Base-by-base conservation (phyloP, 2,797 vertebrate species). In the Alauda arvensis region DNA sequence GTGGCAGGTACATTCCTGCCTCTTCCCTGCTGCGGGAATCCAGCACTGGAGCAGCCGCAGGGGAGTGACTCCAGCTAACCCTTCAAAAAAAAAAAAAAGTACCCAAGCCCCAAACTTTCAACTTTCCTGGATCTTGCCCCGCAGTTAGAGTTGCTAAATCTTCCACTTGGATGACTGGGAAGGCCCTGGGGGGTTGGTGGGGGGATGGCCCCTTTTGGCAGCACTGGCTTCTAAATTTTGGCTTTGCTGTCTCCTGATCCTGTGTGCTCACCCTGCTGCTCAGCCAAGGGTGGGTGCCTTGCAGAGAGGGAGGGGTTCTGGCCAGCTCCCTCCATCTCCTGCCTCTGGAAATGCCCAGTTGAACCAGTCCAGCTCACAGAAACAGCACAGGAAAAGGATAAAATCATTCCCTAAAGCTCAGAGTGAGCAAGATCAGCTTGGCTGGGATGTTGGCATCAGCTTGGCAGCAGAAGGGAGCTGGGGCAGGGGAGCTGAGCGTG, bases 1-100 rank as follows among this genome's bases (percentile, higher is more conserved):
- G 90, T 81, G 83, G 92, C 92, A 91, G 93, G 93, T 94, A 91
- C 21, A 14, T 94, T 93, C 92, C 93, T 91, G 93, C 86, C 90
- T 83, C 88, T 87, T 87, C 86, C 90, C 48, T 0, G 3, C 87
- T 72, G 45, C 14, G 69, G 85, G 91, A 84, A 93, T 88, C 82
- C 79, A 20, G 71, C 15, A 0, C 42, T 9, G 5, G 46, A 85
- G 83, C 68, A 77, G 89, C 89, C 31, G 42, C 63, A 12, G 89
- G 91, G 87, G 63, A 78, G 29, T 43, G 83, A 87, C 69, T 90
- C 81, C 75, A 83, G 55, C 61, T 87, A 60, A 61, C 85, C 87
- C 85, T 71, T 70, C 5, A 25, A 18, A 56, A 62, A 40, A 52
- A 19, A 39, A 39, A 49, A 40, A 43, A n/a, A 21, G 1, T 16